Percentiles rank a stretch among this genome's conserved stretches.
phyloP scores from a whole-genome alignment of 2,113 vertebrate genomes.

The Theropithecus gelada region DNA sequence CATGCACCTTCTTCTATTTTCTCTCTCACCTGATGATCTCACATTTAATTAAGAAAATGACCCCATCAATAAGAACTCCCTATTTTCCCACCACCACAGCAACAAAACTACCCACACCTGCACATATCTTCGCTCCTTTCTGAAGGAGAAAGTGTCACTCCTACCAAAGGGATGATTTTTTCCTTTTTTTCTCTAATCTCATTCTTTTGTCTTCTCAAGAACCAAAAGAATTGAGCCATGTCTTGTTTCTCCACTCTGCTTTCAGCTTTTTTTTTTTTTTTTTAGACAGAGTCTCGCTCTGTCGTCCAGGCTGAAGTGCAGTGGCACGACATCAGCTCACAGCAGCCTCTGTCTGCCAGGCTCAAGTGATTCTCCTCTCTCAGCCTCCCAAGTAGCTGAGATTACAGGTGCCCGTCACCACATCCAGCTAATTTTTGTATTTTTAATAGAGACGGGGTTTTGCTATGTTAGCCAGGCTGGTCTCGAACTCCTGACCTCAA shows the following conservation, averaged over 20 bases:
- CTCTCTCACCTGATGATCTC: slow-evolving; percentile 27
- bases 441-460: too few relatives aligned
- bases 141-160: background rate
- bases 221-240: background rate
- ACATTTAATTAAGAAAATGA: slow-evolving; percentile 23
- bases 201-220: background rate
- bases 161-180: background rate
- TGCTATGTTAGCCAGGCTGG: too few relatives aligned
- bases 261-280: too few relatives aligned
- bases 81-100: background rate
- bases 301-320: too few relatives aligned
- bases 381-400: too few relatives aligned
- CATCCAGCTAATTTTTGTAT: too few relatives aligned
- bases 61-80: background rate
- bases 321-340: too few relatives aligned
- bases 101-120: background rate
- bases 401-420: too few relatives aligned
- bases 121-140: background rate
- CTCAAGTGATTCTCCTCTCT: too few relatives aligned
- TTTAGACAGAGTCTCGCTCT: too few relatives aligned
- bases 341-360: too few relatives aligned
- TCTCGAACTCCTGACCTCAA: too few relatives aligned
- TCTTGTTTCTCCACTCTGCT: background rate
- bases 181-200: background rate
- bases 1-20: background rate